These are phyloP conservation scores for Montipora foliosa DNA, from an alignment of 64 coral and sea anemone genomes.

Conservation along the genomic window DNA sequence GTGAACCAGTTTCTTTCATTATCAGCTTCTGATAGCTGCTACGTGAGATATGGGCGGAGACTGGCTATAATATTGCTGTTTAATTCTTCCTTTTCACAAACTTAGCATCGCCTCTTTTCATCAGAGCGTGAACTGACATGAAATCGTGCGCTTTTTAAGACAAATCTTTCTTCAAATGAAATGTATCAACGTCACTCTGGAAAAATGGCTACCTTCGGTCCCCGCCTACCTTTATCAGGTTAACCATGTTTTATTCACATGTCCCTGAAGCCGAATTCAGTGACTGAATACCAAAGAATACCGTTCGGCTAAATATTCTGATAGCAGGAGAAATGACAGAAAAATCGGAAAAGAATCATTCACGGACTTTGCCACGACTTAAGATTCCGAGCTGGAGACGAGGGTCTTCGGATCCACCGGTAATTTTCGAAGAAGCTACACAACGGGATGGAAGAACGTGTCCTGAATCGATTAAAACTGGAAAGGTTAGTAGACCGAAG, in stretches of 20 bases:
- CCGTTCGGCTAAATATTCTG: too few relatives aligned
- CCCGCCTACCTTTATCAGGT: too few relatives aligned
- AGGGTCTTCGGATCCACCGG: not conserved
- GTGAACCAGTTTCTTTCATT: not conserved
- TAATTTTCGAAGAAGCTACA: not conserved
- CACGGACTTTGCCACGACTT: not conserved
- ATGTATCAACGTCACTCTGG: too few relatives aligned
- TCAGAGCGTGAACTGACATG: not conserved
- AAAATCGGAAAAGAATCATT: not conserved
- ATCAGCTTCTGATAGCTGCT: not conserved
- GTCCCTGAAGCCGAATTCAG: too few relatives aligned
- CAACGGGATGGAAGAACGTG: not conserved
- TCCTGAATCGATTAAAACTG: not conserved
- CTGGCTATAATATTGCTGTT: not conserved
- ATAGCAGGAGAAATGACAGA: not conserved
- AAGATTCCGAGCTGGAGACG: conserved; percentile 16
- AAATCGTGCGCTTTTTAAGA: not conserved
- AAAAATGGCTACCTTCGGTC: too few relatives aligned
- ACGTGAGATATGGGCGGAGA: not conserved
- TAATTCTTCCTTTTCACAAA: conserved; percentile 22
- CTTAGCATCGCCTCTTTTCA: not conserved
- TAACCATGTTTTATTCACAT: too few relatives aligned
- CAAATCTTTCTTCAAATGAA: too few relatives aligned
- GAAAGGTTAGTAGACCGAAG: not conserved
- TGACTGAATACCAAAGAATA: too few relatives aligned